Base-by-base conservation (phyloP, 1,140 invertebrate species). In the Berghia stephanieae region DNA sequence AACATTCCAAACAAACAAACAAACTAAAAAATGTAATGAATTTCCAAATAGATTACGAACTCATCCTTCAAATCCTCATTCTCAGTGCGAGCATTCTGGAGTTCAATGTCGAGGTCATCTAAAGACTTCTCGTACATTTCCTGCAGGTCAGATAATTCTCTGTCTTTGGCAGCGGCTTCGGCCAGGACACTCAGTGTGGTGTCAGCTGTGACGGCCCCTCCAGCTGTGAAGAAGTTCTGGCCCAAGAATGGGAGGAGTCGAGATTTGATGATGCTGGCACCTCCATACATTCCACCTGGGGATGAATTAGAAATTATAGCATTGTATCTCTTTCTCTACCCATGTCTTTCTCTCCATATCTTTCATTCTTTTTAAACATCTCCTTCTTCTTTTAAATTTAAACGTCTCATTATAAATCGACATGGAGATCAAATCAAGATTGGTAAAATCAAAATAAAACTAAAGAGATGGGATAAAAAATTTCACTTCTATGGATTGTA, bases 121-220 rank as follows among this genome's bases (percentile, higher is more conserved):
- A 89, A 24, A 5, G 86, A 87, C 21, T 78, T 83, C 79, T 89
- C 88, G 70, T 89, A 89, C 83, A 84, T 84, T 63, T 86, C 84
- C 78, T 89, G 86, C 1, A 89, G 52, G 8, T 88, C 84, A 40
- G 82, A 79, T 21, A 89, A 67, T 52, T 89, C 87, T 21, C 86
- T 77, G 63, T 88, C 84, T 78, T 89, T 89, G 55, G 84, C 83
- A 0, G 86, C 82, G 10, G 83, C 79, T 68, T 88, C 86, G 13
- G 86, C 84, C 67, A 88, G 75, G 0, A 86, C 83, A 49, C 80
- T 82, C 2, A 88, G 82, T 46, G 82, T 87, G 38, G 85, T 83
- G 44, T 88, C 86, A 13, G 85, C 83, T 21, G 85, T 86, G 6
- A 85, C 78, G 40, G 80, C 79, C 40, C 86, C 82, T 13, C 86